These are phyloP conservation scores for Drosophila melanogaster DNA, from an alignment of 1,140 invertebrate genomes.

Conservation along the genomic window Release_6_plus_ISO1_MT NT_037436.4:16886501-16887000, in stretches of 20 bases:
- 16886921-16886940: background rate
- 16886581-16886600: conserved; percentile 66
- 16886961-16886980: too few species aligned
- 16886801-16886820: conserved; percentile 36
- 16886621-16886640: conserved; percentile 37
- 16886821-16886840: background rate
- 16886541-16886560: conserved; percentile 29
- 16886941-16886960: too few species aligned
- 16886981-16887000: too few species aligned
- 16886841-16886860: background rate
- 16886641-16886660: conserved; percentile 38
- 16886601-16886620: conserved; percentile 48
- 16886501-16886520: conserved; percentile 29
- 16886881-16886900: background rate
- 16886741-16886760: conserved; percentile 26
- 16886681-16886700: background rate
- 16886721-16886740: conserved; percentile 19
- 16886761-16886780: conserved; percentile 22
- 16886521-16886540: conserved; percentile 8
- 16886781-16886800: conserved; percentile 41
- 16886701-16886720: conserved; percentile 7
- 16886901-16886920: background rate
- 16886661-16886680: conserved; percentile 7
- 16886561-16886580: conserved; percentile 64
- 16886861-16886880: background rate